Evolutionary conservation across 2,888 invertebrate genomes (phyloP).

Genomic region (Eurytoma adleriae): DNA sequence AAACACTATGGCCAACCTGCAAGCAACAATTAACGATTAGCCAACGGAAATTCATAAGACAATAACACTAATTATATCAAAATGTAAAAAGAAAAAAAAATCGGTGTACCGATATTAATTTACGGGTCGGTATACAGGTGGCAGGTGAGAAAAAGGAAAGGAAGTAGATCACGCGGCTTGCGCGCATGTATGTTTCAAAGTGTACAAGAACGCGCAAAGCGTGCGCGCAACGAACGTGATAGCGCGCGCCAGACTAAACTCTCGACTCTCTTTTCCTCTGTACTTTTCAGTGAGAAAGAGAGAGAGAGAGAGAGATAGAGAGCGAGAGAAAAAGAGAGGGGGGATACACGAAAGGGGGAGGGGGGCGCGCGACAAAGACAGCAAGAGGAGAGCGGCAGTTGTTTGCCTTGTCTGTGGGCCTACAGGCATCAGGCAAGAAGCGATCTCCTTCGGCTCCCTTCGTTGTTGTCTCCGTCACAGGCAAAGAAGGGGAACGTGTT

Average conservation of each 20-base stretch:
- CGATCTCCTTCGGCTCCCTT: slow-evolving; percentile 20
- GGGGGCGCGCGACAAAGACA: not conserved
- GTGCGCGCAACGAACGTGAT: slow-evolving; percentile 33
- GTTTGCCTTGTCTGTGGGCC: slow-evolving; percentile 34
- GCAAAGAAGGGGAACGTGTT: slow-evolving; percentile 29
- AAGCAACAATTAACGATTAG: slow-evolving; percentile 6
- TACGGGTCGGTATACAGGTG: not conserved
- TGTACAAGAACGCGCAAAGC: slow-evolving; percentile 29
- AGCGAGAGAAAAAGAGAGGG: not conserved
- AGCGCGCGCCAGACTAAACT: slow-evolving; percentile 48
- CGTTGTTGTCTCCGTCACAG: not conserved
- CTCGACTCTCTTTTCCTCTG: slow-evolving; percentile 34
- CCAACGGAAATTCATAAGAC: not conserved
- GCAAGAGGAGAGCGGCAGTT: slow-evolving; percentile 8
- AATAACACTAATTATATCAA: no score
- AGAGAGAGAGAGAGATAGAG: slow-evolving; percentile 2
- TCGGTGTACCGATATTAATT: not conserved
- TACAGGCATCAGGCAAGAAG: slow-evolving; percentile 31
- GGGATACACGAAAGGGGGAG: not conserved
- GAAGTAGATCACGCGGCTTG: not conserved
- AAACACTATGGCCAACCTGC: slow-evolving; percentile 15
- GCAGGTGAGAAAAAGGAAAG: not conserved
- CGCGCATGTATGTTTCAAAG: slow-evolving; percentile 19
- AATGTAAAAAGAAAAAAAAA: not conserved
- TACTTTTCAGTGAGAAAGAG: slow-evolving; percentile 4